A percentile compares a stretch with the other conserved stretches of the same genome.
phyloP scores from a whole-genome alignment of 2,888 invertebrate genomes.

The Gymnosoma rotundatum region DNA sequence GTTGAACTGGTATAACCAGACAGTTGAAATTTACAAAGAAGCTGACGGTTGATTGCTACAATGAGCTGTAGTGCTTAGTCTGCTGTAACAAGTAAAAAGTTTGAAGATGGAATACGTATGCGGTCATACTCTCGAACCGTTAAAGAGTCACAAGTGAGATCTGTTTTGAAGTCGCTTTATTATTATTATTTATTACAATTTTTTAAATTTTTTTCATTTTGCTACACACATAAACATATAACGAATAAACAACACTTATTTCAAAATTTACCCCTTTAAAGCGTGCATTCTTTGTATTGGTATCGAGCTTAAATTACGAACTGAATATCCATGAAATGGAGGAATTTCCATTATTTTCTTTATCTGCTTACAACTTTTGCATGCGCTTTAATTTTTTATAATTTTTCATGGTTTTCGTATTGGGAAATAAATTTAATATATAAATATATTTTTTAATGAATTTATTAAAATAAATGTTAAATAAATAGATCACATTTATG shows the following conservation, averaged over 20 bases:
- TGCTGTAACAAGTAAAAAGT: no score
- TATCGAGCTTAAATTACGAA: slow-evolving; percentile 80
- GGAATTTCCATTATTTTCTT: slow-evolving; percentile 82
- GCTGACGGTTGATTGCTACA: no score
- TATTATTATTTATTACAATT: no score
- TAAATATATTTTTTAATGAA: not conserved
- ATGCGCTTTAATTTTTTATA: slow-evolving; percentile 77
- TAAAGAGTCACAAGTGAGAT: no score
- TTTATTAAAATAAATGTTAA: not conserved
- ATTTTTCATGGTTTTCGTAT: slow-evolving; percentile 3
- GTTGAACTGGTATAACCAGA: no score
- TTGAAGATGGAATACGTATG: no score
- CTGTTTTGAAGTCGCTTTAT: no score
- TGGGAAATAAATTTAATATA: slow-evolving; percentile 33
- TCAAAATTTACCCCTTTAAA: slow-evolving; percentile 79
- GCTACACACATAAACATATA: slow-evolving; percentile 41
- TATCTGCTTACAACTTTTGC: slow-evolving; percentile 81
- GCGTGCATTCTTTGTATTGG: slow-evolving; percentile 79
- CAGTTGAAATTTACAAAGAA: no score
- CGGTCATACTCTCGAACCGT: no score
- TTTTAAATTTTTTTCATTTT: not conserved
- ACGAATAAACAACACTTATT: slow-evolving; percentile 24
- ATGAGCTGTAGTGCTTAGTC: no score
- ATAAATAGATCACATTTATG: not conserved
- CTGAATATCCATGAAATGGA: slow-evolving; percentile 81